Evolutionary conservation across 2,113 vertebrate species (phyloP), one percentile per base, ranked within the genome.

Genomic region (Gymnogyps californianus): DNA sequence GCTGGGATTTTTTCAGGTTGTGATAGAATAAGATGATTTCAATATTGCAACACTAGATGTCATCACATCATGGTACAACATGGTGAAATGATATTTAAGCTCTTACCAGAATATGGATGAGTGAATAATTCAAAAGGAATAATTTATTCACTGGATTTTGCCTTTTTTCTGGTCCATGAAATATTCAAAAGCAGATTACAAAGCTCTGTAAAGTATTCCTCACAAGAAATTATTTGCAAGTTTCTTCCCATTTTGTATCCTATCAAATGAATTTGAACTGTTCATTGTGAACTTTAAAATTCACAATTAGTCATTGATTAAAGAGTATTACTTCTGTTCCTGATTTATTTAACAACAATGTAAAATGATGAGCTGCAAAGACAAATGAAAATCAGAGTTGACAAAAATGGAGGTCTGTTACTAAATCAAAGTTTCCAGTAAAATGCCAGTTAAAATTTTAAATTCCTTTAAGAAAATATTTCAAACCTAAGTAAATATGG

Each of bases 41-140:
- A 96, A 83, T 96, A 80, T 61, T 96, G 47, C 18, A 97, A 97
- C 97, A 97, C 97, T 97, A 96, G 97, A 93, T 96, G 97, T 97
- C 97, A 97, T 97, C 96, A 93, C 93, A 95, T 87, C 93, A 96
- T 97, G 95, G 59, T 86, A 83, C 93, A 96, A 87, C 75, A 86
- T 94, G 79, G 38, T 86, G 47, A 94, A 93, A 58, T 36, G n/a
- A 87, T 86, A 89, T 83, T 95, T 83, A 93, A 90, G 24, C 25
- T 90, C 25, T 88, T 83, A 54, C 20, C 16, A 75, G 46, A 47
- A 64, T 34, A 92, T 0, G 3, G 54, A 91, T 85, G 58, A 96
- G 62, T 85, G 78, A 92, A 80, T 80, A 76, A 95, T 74, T 90
- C 62, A 83, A 76, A 90, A 76, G 70, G 3, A 93, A 89, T 90